These are phyloP conservation scores for Corythucha ciliata DNA, from an alignment of 2,888 invertebrate species.

Conservation along the genomic window DNA sequence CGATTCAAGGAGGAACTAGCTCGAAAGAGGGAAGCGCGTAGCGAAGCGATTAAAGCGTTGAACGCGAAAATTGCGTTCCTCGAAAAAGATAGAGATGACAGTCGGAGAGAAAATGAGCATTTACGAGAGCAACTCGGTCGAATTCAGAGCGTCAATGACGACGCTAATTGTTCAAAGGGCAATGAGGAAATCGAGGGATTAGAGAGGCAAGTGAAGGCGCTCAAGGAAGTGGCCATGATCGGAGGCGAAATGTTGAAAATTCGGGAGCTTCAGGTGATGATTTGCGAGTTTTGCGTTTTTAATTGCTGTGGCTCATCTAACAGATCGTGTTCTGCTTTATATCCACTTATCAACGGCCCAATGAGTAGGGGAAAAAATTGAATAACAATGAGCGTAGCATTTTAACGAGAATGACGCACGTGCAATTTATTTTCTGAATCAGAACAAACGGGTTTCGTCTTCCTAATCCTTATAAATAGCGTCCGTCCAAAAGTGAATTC, in stretches of 20 bases:
- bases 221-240: conserved; percentile 66
- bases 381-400: no score
- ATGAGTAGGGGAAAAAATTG: no score
- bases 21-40: conserved; percentile 59
- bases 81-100: conserved; percentile 19
- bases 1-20: conserved; percentile 61
- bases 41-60: conserved; percentile 56
- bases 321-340: no score
- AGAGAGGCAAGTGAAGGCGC: conserved; percentile 52
- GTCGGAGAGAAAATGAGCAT: conserved; percentile 11
- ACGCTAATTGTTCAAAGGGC: conserved; percentile 1
- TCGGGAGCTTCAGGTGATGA: conserved; percentile 60
- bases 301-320: no score
- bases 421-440: no score
- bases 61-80: conserved; percentile 53
- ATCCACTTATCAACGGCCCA: no score
- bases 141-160: neutral
- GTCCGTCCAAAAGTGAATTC: no score
- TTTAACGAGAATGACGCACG: no score
- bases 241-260: conserved; percentile 64
- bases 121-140: conserved; percentile 5
- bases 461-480: no score
- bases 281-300: neutral
- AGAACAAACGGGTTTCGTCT: no score
- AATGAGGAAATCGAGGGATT: conserved; percentile 35